Conservation (phyloP, 92 coral and sea anemone genomes). For the Anthopleura xanthogrammica region DNA sequence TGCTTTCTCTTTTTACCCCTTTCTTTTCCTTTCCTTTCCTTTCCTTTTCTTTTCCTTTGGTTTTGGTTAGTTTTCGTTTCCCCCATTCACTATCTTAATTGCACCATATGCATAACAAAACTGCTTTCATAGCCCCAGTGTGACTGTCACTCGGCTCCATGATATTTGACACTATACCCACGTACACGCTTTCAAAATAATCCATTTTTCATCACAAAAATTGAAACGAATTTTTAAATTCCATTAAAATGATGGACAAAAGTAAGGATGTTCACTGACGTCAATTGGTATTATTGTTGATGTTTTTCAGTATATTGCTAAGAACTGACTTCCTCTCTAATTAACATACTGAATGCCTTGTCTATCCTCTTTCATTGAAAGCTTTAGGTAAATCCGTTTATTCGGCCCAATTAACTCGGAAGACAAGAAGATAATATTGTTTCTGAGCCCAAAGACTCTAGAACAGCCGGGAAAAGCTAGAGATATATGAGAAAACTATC, state of each 20-base stretch:
- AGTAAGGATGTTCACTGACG: constrained; percentile 1
- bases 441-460: not conserved
- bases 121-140: too few relatives aligned
- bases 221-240: not conserved
- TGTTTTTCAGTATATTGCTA: not conserved
- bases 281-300: not conserved
- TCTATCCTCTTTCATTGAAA: not conserved
- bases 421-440: not conserved
- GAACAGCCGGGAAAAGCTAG: not conserved
- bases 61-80: not conserved
- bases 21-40: not conserved
- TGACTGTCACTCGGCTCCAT: too few relatives aligned
- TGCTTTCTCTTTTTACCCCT: not conserved
- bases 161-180: not conserved
- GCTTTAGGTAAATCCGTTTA: not conserved
- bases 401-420: not conserved
- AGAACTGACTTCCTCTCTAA: not conserved
- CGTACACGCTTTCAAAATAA: not conserved
- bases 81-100: too few relatives aligned
- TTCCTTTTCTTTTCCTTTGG: too few relatives aligned
- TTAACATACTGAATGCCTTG: not conserved
- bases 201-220: not conserved
- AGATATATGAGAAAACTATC: not conserved
- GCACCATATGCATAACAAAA: too few relatives aligned
- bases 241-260: not conserved